Percentiles rank a stretch among this genome's conserved stretches.
Conservation (phyloP, 2,888 invertebrate species). For the Pachydiplax longipennis region DNA sequence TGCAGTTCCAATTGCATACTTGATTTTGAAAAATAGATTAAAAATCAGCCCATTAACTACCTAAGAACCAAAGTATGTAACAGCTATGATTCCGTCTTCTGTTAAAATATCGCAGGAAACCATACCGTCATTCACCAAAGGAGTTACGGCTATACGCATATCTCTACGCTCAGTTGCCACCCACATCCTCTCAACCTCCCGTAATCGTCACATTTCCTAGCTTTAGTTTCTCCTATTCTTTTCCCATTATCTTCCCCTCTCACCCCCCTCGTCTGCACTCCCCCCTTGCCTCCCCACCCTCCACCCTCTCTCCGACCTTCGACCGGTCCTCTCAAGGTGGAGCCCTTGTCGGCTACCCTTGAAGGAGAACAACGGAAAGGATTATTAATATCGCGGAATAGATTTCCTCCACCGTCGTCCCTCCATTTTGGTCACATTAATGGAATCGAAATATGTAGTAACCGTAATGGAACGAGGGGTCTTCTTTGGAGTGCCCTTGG, state of each 20-base stretch:
- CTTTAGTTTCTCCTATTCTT: not conserved
- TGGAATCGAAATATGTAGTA: not conserved
- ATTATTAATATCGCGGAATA: not conserved
- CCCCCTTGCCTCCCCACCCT: not conserved
- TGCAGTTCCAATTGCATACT: too few species aligned
- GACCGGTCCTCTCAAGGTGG: not conserved
- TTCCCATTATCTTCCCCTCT: not conserved
- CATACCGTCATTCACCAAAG: too few species aligned
- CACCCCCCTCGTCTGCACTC: not conserved
- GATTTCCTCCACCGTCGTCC: not conserved
- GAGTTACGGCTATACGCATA: too few species aligned
- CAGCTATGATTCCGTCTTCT: too few species aligned
- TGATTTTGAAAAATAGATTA: too few species aligned
- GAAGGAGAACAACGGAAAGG: not conserved
- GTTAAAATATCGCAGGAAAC: too few species aligned
- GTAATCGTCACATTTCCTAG: not conserved
- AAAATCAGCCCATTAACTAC: too few species aligned
- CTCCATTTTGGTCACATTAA: not conserved
- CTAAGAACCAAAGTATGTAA: too few species aligned
- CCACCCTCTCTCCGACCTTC: not conserved
- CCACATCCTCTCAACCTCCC: not conserved
- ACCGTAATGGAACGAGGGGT: not conserved
- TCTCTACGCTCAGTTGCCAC: not conserved
- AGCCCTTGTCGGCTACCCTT: not conserved
- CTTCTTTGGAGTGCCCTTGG: not conserved